Evolutionary conservation across 2,888 invertebrate genomes (phyloP).

Genomic region (Clostera curtula): DNA sequence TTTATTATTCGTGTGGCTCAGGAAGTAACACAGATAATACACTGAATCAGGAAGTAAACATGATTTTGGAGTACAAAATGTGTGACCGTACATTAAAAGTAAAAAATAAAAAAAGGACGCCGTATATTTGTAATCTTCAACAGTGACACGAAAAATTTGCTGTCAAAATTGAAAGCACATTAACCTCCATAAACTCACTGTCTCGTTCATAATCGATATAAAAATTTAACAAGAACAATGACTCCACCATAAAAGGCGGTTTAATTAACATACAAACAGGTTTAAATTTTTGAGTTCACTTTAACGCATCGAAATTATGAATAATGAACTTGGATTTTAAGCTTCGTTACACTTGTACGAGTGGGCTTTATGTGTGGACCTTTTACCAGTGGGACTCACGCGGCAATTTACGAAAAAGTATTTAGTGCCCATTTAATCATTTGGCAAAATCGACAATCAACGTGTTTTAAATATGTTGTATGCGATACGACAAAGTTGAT

Average conservation of each 20-base stretch:
- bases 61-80: too few species aligned
- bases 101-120: too few species aligned
- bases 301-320: conserved; percentile 58
- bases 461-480: too few species aligned
- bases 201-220: conserved; percentile 19
- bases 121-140: conserved; percentile 1
- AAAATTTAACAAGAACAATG: conserved; percentile 38
- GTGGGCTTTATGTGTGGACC: conserved; percentile 4
- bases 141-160: conserved; percentile 8
- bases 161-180: conserved; percentile 7
- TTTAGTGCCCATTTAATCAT: conserved; percentile 14
- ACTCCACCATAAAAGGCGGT: conserved; percentile 39
- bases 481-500: too few species aligned
- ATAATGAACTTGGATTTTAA: conserved; percentile 61
- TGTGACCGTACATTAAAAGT: too few species aligned
- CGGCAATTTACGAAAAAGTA: conserved; percentile 21
- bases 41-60: too few species aligned
- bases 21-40: too few species aligned
- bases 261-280: conserved; percentile 57
- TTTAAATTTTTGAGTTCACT: conserved; percentile 45
- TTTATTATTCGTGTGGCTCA: too few species aligned
- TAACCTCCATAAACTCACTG: conserved; percentile 11
- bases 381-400: conserved; percentile 4
- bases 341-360: conserved; percentile 55
- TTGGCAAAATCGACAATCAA: too few species aligned